Conservation (phyloP, 2,888 invertebrate species). For the Calephelis perditalis region DNA sequence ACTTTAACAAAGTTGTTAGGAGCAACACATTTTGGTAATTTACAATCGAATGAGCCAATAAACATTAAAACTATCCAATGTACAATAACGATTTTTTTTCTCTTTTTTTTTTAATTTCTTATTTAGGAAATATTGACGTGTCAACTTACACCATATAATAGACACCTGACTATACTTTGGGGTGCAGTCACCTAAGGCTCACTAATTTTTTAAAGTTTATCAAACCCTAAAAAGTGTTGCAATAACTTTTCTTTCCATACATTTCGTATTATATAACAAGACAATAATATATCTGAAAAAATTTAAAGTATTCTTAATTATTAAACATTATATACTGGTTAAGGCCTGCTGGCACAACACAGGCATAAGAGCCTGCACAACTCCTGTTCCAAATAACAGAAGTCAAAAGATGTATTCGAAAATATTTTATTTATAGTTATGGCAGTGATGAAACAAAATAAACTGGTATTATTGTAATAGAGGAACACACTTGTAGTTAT, state of each 20-base stretch:
- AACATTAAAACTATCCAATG: constrained; percentile 65
- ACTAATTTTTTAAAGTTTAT: constrained; percentile 65
- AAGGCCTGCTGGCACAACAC: constrained; percentile 61
- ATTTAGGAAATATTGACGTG: constrained; percentile 45
- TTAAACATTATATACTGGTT: constrained; percentile 74
- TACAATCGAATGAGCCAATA: constrained; percentile 70
- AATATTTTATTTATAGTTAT: constrained; percentile 12
- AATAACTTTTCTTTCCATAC: constrained; percentile 66
- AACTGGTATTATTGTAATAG: not conserved
- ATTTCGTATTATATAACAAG: constrained; percentile 78
- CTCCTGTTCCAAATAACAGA: constrained; percentile 41
- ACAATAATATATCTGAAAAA: constrained; percentile 78
- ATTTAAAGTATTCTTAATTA: constrained; percentile 74
- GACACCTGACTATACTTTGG: constrained; percentile 50
- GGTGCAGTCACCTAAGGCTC: constrained; percentile 68
- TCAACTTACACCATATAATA: constrained; percentile 29
- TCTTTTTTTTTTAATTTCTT: constrained; percentile 51
- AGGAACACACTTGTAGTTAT: constrained; percentile 3
- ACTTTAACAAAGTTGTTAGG: constrained; percentile 68
- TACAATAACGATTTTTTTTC: constrained; percentile 70
- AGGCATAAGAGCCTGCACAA: constrained; percentile 31
- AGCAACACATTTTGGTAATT: constrained; percentile 64
- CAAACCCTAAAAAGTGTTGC: constrained; percentile 54
- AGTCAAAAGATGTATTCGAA: constrained; percentile 35
- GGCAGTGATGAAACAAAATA: constrained; percentile 17